phyloP scores from a whole-genome alignment of 2,797 vertebrate species.

The Melanotaenia boesemani region DNA sequence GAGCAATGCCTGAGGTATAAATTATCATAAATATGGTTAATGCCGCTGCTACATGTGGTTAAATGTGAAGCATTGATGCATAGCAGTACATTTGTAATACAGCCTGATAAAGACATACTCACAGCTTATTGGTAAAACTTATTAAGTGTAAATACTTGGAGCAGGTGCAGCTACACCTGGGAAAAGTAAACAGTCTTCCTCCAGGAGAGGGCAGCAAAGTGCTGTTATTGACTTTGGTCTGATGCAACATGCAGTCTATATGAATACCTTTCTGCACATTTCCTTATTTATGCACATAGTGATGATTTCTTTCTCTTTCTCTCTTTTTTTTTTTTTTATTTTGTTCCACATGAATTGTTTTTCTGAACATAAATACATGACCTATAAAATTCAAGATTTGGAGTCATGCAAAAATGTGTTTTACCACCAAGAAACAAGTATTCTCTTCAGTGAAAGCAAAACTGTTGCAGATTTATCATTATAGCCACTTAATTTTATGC shows the following conservation, averaged over 20 bases:
- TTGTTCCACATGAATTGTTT: background rate
- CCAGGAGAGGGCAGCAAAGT: slow-evolving; percentile 81
- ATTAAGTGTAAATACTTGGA: background rate
- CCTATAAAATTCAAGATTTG: background rate
- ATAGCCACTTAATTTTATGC: background rate
- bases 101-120: background rate
- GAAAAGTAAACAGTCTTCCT: fast-evolving
- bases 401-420: background rate
- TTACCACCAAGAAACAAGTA: no score
- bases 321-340: background rate
- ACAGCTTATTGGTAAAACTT: background rate
- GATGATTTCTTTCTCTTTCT: background rate
- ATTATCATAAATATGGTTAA: background rate
- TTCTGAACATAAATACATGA: slow-evolving; percentile 1
- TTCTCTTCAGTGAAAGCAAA: no score
- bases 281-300: slow-evolving; percentile 1
- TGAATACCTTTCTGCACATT: slow-evolving; percentile 25
- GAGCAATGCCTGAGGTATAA: background rate
- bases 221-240: slow-evolving; percentile 56
- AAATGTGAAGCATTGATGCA: background rate
- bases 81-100: no score
- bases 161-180: background rate
- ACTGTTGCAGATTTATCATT: background rate
- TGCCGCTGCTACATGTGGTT: background rate
- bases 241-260: slow-evolving; percentile 53